These are phyloP conservation scores for Murina feae DNA, from an alignment of 2,113 vertebrate species.

Conservation along the genomic window DNA sequence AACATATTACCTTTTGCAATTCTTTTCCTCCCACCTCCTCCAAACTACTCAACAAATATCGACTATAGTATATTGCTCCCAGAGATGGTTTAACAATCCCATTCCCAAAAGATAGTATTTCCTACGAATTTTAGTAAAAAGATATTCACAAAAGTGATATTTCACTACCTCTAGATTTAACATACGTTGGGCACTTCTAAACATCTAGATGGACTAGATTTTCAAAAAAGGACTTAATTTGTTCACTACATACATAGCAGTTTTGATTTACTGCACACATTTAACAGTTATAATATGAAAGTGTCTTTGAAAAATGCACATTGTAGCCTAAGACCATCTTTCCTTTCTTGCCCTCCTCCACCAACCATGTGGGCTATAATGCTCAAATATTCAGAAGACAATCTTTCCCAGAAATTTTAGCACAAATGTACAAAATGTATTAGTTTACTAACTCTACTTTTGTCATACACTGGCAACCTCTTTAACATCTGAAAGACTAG, in stretches of 20 bases:
- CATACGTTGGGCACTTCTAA: slow-evolving; percentile 41
- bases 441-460: neutral
- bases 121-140: slow-evolving; percentile 10
- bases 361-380: too few species aligned
- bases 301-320: neutral
- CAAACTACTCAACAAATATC: neutral
- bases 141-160: neutral
- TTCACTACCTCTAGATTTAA: slow-evolving; percentile 34
- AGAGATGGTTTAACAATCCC: neutral
- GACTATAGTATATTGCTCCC: neutral
- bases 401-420: too few species aligned
- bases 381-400: too few species aligned
- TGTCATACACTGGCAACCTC: slow-evolving; percentile 8
- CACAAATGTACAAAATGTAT: too few species aligned
- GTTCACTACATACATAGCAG: neutral
- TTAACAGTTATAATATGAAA: neutral
- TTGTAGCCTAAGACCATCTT: neutral
- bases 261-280: neutral
- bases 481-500: neutral
- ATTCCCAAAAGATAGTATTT: neutral
- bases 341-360: too few species aligned
- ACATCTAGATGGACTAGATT: slow-evolving; percentile 47
- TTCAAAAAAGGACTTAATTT: slow-evolving; percentile 28
- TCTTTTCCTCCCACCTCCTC: neutral
- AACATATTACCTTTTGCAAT: neutral